Evolutionary conservation across 2,113 vertebrate genomes (phyloP), one percentile per base, ranked within the genome.

Genomic region (Odontophorus gujanensis): DNA sequence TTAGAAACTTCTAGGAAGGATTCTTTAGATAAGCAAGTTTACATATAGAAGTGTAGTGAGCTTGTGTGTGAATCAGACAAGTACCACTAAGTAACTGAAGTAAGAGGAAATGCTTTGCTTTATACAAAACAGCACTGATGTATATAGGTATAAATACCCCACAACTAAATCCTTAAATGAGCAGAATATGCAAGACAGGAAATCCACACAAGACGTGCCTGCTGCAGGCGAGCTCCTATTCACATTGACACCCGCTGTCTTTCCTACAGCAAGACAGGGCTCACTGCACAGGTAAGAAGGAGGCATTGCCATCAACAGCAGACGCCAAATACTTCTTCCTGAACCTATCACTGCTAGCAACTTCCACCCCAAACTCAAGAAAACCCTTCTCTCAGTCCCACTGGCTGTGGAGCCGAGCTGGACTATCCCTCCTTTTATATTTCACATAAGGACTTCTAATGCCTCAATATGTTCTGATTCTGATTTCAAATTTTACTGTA

Each of bases 211-310:
- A 59, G 63, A 51, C 43, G 25, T 22, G 30, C 50, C 58, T 67
- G 38, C 43, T 87, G 71, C 25, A 75, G 42, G 72, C 51, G 38
- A 71, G 67, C 69, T 32, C 58, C 59, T 71, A 80, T 66, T 74
- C 59, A 47, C 91, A 51, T 7, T 87, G 85, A 92, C 32, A 81
- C 48, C 10, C 1, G 5, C 45, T 78, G 55, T 21, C 65, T 85
- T 66, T 75, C 51, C 81, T 61, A 85, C 42, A 82, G 38, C 40
- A 69, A 1, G 0, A 21, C 9, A 40, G 88, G 86, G 92, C 63
- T 93, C 91, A 92, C 62, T 8, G 72, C 66, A 79, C 63, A 74
- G 87, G 62, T 73, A 79, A 85, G 71, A 69, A 48, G 77, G 80
- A 66, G 9, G 18, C 38, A 48, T 38, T 1, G 4, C 77, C 63